Evolutionary conservation across 2,113 vertebrate species (phyloP), one percentile per base, ranked within the genome.

Genomic region (Tiliqua scincoides): DNA sequence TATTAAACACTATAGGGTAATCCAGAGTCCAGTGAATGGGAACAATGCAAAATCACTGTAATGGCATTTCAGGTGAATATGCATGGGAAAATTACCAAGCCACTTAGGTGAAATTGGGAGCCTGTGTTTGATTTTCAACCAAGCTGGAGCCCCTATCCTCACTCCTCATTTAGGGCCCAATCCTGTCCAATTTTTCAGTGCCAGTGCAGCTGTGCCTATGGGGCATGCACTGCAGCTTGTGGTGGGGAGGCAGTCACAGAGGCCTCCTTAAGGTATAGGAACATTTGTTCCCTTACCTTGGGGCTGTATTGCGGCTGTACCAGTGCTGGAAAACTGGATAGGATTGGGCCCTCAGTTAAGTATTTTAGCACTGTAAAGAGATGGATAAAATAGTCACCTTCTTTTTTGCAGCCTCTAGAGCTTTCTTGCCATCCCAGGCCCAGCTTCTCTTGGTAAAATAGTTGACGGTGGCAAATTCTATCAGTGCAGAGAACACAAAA

Each of bases 401-500:
- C 89, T 98, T 98, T 94, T 98, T 98, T 59, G 98, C 98, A 27
- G 98, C 98, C 91, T 99, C 98, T 95, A 97, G 94, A 8, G 98
- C 99, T 90, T 99, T 99, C 91, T 99, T 99, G n/a, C 99, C 99
- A 81, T 99, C 99, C 99, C 99, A 99, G 27, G 99, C 99, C 99
- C 99, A 99, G 92, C 98, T 98, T 93, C 99, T 96, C 94, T 99
- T 99, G 82, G 99, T 99, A 92, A 99, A 99, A 93, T 99, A 99
- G 96, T 99, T 99, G 79, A 99, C 99, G 0, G 98, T 99, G 82
- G 99, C 99, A 70, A 99, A 99, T 93, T 99, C 99, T 54, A 99
- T 99, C 86, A 99, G 95, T 4, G 98, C 98, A 1, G 98, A 99
- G 96, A 99, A 99, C 65, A 99, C 99, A 20, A 99, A 99, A 71